A percentile compares a stretch with the other conserved stretches of the same genome.
Conservation (phyloP, 2,113 vertebrate genomes). For the Daboia siamensis region DNA sequence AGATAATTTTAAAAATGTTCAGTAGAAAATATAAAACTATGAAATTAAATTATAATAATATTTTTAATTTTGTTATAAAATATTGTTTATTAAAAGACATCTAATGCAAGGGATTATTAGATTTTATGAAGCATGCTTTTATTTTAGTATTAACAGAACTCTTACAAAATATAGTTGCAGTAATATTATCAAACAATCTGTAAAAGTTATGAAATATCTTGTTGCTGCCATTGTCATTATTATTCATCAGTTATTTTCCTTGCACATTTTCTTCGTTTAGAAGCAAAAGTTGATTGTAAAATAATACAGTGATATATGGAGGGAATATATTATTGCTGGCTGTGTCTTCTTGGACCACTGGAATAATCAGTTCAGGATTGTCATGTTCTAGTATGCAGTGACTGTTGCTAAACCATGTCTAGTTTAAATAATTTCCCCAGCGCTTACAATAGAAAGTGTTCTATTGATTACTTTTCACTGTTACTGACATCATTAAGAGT, state of each 20-base stretch:
- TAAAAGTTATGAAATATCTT: not conserved
- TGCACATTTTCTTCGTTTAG: not conserved
- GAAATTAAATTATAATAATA: not conserved
- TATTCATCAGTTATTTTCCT: not conserved
- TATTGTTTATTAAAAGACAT: not conserved
- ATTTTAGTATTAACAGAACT: not conserved
- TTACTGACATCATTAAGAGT: not conserved
- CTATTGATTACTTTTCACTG: conserved; percentile 4
- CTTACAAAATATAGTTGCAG: not conserved
- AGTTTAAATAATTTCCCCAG: not conserved
- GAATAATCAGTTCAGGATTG: not conserved
- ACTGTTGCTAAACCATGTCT: not conserved
- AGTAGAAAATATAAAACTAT: not conserved
- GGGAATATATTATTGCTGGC: not conserved
- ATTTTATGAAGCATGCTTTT: not conserved
- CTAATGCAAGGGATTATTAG: not conserved
- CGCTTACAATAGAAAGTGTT: not conserved
- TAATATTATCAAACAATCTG: not conserved
- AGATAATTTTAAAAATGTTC: not conserved
- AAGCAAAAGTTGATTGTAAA: not conserved
- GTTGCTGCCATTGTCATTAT: not conserved
- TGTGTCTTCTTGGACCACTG: not conserved
- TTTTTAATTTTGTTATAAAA: not conserved
- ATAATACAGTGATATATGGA: not conserved
- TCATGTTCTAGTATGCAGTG: not conserved